A percentile compares a stretch with the other conserved stretches of the same genome.
These are phyloP conservation scores for Phrynocephalus guinanensis DNA, from an alignment of 2,797 vertebrate species.

Conservation along the genomic window DNA sequence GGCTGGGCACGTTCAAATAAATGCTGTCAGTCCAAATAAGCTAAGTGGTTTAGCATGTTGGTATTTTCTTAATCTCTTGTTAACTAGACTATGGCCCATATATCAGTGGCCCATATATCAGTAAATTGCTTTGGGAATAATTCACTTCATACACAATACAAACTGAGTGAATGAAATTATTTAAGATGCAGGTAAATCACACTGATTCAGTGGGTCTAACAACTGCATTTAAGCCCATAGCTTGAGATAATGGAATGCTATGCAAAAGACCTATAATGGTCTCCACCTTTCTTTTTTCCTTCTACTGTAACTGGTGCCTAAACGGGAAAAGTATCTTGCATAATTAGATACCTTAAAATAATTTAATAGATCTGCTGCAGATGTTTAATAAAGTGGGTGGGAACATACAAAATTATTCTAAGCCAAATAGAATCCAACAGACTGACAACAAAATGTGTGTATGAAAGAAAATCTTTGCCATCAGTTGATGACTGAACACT, in stretches of 20 bases:
- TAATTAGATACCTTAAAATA: neutral
- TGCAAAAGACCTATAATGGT: neutral
- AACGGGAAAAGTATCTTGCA: neutral
- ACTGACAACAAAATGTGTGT: neutral
- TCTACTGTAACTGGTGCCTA: neutral
- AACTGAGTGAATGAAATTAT: neutral
- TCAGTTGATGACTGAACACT: neutral
- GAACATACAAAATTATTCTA: neutral
- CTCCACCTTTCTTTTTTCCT: neutral
- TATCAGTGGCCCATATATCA: no score
- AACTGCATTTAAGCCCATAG: no score
- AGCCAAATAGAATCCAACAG: neutral
- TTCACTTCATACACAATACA: no score
- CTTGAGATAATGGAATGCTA: neutral
- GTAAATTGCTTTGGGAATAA: no score
- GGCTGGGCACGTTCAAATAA: no score
- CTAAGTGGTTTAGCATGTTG: neutral
- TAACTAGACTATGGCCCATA: no score
- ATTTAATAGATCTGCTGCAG: neutral
- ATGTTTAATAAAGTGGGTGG: neutral
- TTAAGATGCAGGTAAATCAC: neutral
- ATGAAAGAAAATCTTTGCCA: neutral
- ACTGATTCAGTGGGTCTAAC: neutral
- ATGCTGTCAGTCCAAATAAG: neutral
- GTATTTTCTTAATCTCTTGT: no score